Conservation (phyloP, 2,888 invertebrate genomes). For the Pilophorus perplexus region DNA sequence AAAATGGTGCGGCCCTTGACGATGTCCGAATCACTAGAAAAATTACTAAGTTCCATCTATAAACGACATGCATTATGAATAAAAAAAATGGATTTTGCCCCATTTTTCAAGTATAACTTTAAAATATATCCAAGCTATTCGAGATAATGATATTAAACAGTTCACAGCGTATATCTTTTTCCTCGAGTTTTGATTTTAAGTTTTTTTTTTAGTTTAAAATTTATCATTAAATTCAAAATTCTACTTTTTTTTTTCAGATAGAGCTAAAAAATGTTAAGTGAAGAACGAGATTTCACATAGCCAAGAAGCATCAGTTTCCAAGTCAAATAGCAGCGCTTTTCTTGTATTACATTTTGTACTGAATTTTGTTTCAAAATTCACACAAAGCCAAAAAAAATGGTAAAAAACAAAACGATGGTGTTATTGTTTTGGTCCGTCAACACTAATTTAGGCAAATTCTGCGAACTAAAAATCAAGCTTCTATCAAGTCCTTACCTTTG, state of each 20-base stretch:
- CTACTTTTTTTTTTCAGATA: slow-evolving; percentile 27
- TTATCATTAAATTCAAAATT: slow-evolving; percentile 23
- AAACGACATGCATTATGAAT: slow-evolving; percentile 38
- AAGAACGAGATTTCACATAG: slow-evolving; percentile 26
- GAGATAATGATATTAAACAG: slow-evolving; percentile 38
- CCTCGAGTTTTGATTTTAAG: slow-evolving; percentile 22
- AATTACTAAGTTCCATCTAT: slow-evolving; percentile 38
- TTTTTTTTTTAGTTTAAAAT: slow-evolving; percentile 10
- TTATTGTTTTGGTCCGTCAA: slow-evolving; percentile 41
- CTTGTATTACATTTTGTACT: slow-evolving; percentile 37
- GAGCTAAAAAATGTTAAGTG: slow-evolving; percentile 29
- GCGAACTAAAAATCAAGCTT: too few relatives aligned
- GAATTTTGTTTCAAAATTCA: slow-evolving; percentile 23
- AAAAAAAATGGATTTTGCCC: slow-evolving; percentile 24
- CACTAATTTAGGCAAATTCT: too few relatives aligned
- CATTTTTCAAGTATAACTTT: slow-evolving; percentile 16
- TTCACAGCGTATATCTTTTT: slow-evolving; percentile 34
- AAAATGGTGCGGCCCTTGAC: slow-evolving; percentile 39
- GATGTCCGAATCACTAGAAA: slow-evolving; percentile 40
- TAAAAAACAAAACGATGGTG: slow-evolving; percentile 33
- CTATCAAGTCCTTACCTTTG: too few relatives aligned
- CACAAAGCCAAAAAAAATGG: slow-evolving; percentile 1
- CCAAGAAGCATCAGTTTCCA: slow-evolving; percentile 26
- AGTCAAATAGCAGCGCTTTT: slow-evolving; percentile 1
- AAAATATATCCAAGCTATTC: slow-evolving; percentile 37